phyloP scores from a whole-genome alignment of 2,113 vertebrate genomes.

The Ivindomyrus marchei region DNA sequence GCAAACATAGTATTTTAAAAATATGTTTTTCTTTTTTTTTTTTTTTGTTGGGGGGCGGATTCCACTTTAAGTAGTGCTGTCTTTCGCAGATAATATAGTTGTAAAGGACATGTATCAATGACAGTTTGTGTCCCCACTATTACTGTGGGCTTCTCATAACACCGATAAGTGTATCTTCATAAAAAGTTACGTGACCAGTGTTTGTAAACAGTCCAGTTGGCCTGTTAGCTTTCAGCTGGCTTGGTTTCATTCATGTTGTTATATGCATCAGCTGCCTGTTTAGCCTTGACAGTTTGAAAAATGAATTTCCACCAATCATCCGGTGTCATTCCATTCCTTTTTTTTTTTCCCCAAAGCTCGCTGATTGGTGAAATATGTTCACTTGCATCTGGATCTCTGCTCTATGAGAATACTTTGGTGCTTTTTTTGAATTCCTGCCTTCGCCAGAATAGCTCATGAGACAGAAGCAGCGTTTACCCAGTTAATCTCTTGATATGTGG shows the following conservation, averaged over 20 bases:
- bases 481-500: constrained; percentile 12
- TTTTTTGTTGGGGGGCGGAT: neutral
- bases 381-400: neutral
- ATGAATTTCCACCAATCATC: neutral
- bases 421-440: neutral
- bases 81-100: neutral
- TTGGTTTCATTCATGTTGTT: neutral
- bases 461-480: neutral
- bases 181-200: neutral
- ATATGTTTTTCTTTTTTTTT: neutral
- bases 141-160: neutral
- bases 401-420: neutral
- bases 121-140: neutral
- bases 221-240: neutral
- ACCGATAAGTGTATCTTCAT: neutral
- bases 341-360: neutral
- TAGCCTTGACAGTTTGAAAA: neutral
- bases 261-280: neutral
- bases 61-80: neutral
- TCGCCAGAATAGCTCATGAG: neutral
- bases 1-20: neutral
- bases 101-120: neutral
- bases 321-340: neutral
- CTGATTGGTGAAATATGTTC: neutral
- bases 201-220: neutral